Evolutionary conservation across 1,140 invertebrate species (phyloP).

Genomic region (Idris sp.): DNA sequence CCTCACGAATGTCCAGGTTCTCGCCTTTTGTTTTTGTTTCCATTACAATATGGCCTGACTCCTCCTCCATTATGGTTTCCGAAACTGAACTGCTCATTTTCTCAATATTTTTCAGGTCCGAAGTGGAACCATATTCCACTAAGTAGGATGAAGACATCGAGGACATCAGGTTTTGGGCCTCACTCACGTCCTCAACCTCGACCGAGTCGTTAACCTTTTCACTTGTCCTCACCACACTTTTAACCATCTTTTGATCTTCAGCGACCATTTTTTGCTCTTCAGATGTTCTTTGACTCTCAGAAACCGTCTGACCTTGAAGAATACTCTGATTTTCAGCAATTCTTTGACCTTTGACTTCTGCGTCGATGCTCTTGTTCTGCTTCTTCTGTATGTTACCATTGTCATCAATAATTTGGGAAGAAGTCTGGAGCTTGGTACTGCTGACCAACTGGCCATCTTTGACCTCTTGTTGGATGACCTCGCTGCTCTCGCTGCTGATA

Average conservation of each 20-base stretch:
- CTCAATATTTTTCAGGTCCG: constrained; percentile 59
- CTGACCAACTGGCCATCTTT: constrained; percentile 65
- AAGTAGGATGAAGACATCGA: constrained; percentile 63
- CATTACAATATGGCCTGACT: constrained; percentile 73
- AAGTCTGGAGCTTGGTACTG: constrained; percentile 58
- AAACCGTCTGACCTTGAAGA: constrained; percentile 38
- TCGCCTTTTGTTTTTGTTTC: constrained; percentile 61
- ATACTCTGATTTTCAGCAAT: too few species aligned
- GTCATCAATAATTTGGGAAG: constrained; percentile 60
- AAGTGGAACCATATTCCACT: constrained; percentile 65
- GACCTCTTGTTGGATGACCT: constrained; percentile 55
- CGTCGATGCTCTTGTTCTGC: constrained; percentile 63
- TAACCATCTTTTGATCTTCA: constrained; percentile 53
- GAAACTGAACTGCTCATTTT: constrained; percentile 60
- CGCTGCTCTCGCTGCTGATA: constrained; percentile 58
- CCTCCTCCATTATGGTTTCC: constrained; percentile 64
- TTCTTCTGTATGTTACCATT: constrained; percentile 64
- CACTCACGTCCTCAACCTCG: constrained; percentile 64
- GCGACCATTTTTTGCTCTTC: too few species aligned
- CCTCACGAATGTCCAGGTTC: constrained; percentile 65
- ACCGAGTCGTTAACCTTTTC: constrained; percentile 57
- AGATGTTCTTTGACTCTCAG: too few species aligned
- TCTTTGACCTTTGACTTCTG: constrained; percentile 44
- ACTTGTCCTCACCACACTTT: constrained; percentile 50
- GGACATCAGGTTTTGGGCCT: constrained; percentile 54